Conservation (phyloP, 92 coral and sea anemone species). For the Epizoanthus illoricatus region DNA sequence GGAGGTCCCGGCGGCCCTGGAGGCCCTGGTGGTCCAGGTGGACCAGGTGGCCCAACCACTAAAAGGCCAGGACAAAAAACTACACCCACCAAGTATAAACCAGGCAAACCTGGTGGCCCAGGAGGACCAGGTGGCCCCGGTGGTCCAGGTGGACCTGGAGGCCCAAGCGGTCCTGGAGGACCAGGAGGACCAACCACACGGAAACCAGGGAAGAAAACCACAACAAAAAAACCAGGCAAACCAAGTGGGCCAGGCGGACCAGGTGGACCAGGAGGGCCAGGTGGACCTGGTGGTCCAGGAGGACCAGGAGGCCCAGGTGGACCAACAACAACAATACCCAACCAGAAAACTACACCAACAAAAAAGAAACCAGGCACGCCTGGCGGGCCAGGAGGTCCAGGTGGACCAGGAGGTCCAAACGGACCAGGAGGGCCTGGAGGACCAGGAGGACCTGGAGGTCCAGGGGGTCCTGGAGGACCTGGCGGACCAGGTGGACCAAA, state of each 20-base stretch:
- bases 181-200: conserved; percentile 59
- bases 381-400: conserved; percentile 55
- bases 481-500: conserved; percentile 34
- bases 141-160: conserved; percentile 73
- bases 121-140: conserved; percentile 72
- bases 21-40: conserved; percentile 73
- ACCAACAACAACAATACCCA: conserved; percentile 51
- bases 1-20: conserved; percentile 69
- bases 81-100: conserved; percentile 47
- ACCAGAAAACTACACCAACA: conserved; percentile 51
- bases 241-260: conserved; percentile 64
- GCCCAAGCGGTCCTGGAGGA: conserved; percentile 73
- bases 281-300: conserved; percentile 81
- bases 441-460: conserved; percentile 81
- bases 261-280: conserved; percentile 84
- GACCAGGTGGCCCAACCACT: conserved; percentile 78
- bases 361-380: conserved; percentile 54
- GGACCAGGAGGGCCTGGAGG: conserved; percentile 83
- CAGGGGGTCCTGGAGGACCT: conserved; percentile 64
- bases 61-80: conserved; percentile 52
- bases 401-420: conserved; percentile 75
- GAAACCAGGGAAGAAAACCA: conserved; percentile 45
- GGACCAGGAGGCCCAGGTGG: conserved; percentile 64
- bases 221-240: conserved; percentile 35
- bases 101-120: conserved; percentile 73